Evolutionary conservation across 2,888 invertebrate genomes (phyloP).

Genomic region (Amphipyra tragopoginis): DNA sequence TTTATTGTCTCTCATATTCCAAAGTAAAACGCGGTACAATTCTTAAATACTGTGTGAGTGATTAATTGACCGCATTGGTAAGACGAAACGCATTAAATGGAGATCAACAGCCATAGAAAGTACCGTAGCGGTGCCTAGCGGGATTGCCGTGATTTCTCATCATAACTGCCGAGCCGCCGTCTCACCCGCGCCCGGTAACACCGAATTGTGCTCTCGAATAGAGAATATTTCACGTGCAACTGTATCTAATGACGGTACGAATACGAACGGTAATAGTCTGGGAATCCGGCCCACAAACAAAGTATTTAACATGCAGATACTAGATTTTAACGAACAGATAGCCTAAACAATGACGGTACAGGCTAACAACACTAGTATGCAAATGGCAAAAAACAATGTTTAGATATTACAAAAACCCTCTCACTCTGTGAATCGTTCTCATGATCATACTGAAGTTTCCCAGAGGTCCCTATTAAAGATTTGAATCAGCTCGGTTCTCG

Average conservation of each 20-base stretch:
- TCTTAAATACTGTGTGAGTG: slow-evolving; percentile 68
- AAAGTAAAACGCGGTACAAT: slow-evolving; percentile 63
- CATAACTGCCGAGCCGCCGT: slow-evolving; percentile 64
- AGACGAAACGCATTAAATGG: slow-evolving; percentile 85
- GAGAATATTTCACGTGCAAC: slow-evolving; percentile 84
- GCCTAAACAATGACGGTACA: slow-evolving; percentile 83
- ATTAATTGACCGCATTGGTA: slow-evolving; percentile 84
- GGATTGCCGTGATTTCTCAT: slow-evolving; percentile 84
- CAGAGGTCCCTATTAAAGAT: slow-evolving; percentile 73
- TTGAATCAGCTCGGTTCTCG: slow-evolving; percentile 64
- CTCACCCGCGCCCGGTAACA: slow-evolving; percentile 64
- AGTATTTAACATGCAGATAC: slow-evolving; percentile 78
- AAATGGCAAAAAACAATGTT: slow-evolving; percentile 72
- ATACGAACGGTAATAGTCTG: slow-evolving; percentile 82
- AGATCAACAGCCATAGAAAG: slow-evolving; percentile 82
- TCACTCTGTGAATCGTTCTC: slow-evolving; percentile 68
- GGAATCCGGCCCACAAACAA: slow-evolving; percentile 80
- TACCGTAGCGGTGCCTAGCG: slow-evolving; percentile 87
- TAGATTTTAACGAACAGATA: slow-evolving; percentile 83
- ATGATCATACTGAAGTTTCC: slow-evolving; percentile 73
- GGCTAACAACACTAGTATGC: slow-evolving; percentile 71
- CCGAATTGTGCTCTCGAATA: slow-evolving; percentile 85
- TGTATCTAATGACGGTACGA: slow-evolving; percentile 82
- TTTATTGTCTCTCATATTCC: slow-evolving; percentile 43
- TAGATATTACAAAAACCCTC: slow-evolving; percentile 73